Conservation (phyloP, 2,113 vertebrate genomes). For the Cettia cetti region DNA sequence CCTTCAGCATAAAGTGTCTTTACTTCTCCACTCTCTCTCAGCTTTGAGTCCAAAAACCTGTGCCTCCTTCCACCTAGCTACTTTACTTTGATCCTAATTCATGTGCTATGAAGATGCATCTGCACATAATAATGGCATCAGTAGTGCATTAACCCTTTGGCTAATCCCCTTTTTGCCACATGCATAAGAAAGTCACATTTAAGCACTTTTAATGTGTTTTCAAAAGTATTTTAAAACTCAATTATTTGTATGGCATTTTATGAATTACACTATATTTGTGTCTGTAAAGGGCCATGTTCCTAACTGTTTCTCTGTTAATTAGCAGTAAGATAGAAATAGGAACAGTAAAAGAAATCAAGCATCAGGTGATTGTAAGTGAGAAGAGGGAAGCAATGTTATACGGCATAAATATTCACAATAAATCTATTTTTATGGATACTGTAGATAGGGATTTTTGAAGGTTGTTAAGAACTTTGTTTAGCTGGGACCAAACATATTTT, state of each 20-base stretch:
- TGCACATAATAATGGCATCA: neutral
- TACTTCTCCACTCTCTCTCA: neutral
- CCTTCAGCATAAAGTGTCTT: neutral
- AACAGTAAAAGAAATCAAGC: neutral
- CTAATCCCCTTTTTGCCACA: neutral
- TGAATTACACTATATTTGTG: neutral
- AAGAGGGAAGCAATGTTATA: neutral
- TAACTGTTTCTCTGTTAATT: neutral
- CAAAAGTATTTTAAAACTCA: neutral
- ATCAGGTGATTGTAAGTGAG: neutral
- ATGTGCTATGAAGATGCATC: neutral
- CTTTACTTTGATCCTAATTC: neutral
- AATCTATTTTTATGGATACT: neutral
- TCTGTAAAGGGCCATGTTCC: neutral
- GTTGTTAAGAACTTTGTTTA: neutral
- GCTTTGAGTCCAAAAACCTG: neutral
- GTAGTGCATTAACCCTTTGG: neutral
- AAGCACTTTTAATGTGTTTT: neutral
- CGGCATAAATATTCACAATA: neutral
- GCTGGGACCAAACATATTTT: neutral
- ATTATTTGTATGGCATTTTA: neutral
- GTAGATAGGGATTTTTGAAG: neutral
- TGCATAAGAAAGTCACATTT: neutral
- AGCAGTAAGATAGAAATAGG: neutral
- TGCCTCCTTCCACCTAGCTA: neutral